phyloP scores from a whole-genome alignment of 2,113 vertebrate species.

The Psammodynastes pulverulentus region DNA sequence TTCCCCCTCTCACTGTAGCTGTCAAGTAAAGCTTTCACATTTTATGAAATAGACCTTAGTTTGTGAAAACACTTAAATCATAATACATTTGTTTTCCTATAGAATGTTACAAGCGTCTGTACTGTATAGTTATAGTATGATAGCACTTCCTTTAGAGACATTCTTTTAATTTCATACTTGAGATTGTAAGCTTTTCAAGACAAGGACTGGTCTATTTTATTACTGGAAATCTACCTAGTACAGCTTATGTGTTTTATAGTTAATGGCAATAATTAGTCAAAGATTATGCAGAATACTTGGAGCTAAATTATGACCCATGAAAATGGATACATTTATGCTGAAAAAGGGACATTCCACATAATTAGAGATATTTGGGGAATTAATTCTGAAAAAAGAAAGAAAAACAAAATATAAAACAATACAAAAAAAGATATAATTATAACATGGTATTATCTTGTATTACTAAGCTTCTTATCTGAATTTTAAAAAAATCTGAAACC shows the following conservation, averaged over 20 bases:
- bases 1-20: background rate
- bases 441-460: background rate
- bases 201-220: background rate
- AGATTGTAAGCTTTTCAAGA: background rate
- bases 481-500: background rate
- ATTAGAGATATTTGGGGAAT: background rate
- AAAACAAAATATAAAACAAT: background rate
- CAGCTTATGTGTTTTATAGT: background rate
- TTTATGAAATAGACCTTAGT: background rate
- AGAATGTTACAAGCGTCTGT: background rate
- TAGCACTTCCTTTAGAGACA: background rate
- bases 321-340: background rate
- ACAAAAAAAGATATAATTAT: background rate
- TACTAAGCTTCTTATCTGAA: background rate
- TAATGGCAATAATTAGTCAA: background rate
- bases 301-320: background rate
- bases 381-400: background rate
- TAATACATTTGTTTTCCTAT: background rate
- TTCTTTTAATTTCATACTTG: background rate
- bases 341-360: background rate
- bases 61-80: background rate
- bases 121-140: background rate
- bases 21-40: background rate
- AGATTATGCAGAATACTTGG: background rate
- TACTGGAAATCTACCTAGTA: background rate